Percentiles rank a stretch among this genome's conserved stretches.
phyloP scores from a whole-genome alignment of 2,113 vertebrate genomes.

The Hippocampus barbouri region DNA sequence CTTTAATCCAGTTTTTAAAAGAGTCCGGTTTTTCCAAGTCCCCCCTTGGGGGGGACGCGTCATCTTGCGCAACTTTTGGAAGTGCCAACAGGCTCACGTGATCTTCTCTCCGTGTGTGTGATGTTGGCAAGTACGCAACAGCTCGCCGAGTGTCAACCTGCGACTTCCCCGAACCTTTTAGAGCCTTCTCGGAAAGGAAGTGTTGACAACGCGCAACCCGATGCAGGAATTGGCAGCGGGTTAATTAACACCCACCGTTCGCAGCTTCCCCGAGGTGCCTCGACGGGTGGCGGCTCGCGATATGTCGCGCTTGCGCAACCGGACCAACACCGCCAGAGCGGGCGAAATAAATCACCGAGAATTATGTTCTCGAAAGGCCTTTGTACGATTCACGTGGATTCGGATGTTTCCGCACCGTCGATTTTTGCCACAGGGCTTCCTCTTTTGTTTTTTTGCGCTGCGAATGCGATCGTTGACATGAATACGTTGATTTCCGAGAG shows the following conservation, averaged over 20 bases:
- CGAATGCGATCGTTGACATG: slow-evolving; percentile 3
- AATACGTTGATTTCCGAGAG: slow-evolving; percentile 17
- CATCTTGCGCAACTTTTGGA: too few relatives aligned
- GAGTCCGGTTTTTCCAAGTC: background rate
- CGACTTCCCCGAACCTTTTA: slow-evolving; percentile 57
- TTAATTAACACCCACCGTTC: slow-evolving; percentile 59
- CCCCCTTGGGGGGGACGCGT: background rate
- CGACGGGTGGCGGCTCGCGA: background rate
- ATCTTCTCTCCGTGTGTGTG: background rate
- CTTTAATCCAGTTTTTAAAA: slow-evolving; percentile 19
- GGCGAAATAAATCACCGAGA: slow-evolving; percentile 1
- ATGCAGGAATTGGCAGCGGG: slow-evolving; percentile 30
- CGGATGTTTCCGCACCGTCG: background rate
- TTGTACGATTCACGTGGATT: slow-evolving; percentile 7
- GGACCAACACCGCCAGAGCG: background rate
- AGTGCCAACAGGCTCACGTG: background rate
- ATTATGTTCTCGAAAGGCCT: slow-evolving; percentile 1
- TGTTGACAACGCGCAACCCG: slow-evolving; percentile 55
- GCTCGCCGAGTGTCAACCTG: slow-evolving; percentile 44
- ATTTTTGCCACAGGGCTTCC: background rate
- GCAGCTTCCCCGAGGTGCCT: slow-evolving; percentile 23
- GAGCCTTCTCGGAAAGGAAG: slow-evolving; percentile 57
- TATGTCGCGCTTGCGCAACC: background rate
- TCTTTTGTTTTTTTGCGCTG: background rate
- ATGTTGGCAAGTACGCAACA: background rate